phyloP scores from a whole-genome alignment of 2,797 vertebrate genomes.

The Danio tinwini region DNA sequence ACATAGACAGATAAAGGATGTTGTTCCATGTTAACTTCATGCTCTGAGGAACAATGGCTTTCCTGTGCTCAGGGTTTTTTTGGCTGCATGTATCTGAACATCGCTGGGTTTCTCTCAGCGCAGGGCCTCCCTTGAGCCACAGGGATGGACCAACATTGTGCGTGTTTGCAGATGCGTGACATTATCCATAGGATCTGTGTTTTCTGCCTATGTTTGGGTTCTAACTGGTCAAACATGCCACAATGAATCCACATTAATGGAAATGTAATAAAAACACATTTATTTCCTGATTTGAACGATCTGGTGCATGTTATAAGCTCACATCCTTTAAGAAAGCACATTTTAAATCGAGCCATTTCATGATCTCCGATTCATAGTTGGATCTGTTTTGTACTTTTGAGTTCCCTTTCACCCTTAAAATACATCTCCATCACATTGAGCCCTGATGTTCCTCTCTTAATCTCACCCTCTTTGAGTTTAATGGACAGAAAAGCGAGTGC shows the following conservation, averaged over 20 bases:
- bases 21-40: constrained; percentile 53
- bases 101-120: constrained; percentile 74
- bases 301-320: not conserved
- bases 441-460: constrained; percentile 27
- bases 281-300: not conserved
- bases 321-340: not conserved
- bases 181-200: constrained; percentile 33
- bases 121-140: constrained; percentile 69
- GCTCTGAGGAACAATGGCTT: constrained; percentile 71
- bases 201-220: constrained; percentile 7
- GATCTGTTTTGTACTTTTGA: not conserved
- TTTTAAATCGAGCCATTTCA: not conserved
- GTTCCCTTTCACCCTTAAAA: constrained; percentile 32
- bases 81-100: constrained; percentile 66
- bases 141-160: constrained; percentile 66
- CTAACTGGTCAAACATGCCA: not conserved
- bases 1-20: not conserved
- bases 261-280: not conserved
- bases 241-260: not conserved
- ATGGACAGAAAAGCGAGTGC: constrained; percentile 65
- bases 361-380: not conserved
- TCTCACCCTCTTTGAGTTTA: constrained; percentile 50
- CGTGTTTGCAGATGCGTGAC: constrained; percentile 1
- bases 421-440: not conserved
- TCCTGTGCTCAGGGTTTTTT: constrained; percentile 76